A percentile compares a stretch with the other conserved stretches of the same genome.
These are phyloP conservation scores for Lamellibrachia luymesi DNA, from an alignment of 1,140 invertebrate genomes.

Conservation along the genomic window DNA sequence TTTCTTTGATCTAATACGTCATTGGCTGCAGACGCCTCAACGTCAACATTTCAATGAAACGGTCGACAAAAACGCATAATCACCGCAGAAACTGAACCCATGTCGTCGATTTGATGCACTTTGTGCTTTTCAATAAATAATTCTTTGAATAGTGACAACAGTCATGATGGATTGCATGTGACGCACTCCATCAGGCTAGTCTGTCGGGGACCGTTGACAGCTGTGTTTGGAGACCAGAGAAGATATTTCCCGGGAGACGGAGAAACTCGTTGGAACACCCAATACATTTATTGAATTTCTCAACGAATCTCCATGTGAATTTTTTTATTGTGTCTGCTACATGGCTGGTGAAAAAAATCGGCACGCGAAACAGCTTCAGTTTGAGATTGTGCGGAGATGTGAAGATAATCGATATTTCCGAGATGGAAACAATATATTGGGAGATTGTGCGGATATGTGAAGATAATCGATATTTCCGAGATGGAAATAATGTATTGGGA, in stretches of 20 bases:
- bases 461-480: no score
- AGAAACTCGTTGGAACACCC: not conserved
- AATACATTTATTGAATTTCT: not conserved
- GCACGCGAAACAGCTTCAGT: not conserved
- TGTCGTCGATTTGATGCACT: not conserved
- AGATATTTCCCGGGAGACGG: not conserved
- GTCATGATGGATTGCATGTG: not conserved
- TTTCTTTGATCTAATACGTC: not conserved
- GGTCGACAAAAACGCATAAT: not conserved
- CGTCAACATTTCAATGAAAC: not conserved
- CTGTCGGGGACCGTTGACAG: no score
- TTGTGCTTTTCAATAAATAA: conserved; percentile 1
- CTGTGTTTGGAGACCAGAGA: not conserved
- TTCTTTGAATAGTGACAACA: not conserved
- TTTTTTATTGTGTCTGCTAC: not conserved
- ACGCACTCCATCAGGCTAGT: not conserved
- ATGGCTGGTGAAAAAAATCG: not conserved
- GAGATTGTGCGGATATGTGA: not conserved
- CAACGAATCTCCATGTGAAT: not conserved
- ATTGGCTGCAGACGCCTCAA: not conserved
- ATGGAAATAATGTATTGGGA: no score
- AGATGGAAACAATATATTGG: not conserved
- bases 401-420: not conserved
- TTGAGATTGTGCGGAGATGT: not conserved
- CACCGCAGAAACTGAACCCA: not conserved